These are phyloP conservation scores for Laticauda colubrina DNA, from an alignment of 2,113 vertebrate species.

Conservation along the genomic window DNA sequence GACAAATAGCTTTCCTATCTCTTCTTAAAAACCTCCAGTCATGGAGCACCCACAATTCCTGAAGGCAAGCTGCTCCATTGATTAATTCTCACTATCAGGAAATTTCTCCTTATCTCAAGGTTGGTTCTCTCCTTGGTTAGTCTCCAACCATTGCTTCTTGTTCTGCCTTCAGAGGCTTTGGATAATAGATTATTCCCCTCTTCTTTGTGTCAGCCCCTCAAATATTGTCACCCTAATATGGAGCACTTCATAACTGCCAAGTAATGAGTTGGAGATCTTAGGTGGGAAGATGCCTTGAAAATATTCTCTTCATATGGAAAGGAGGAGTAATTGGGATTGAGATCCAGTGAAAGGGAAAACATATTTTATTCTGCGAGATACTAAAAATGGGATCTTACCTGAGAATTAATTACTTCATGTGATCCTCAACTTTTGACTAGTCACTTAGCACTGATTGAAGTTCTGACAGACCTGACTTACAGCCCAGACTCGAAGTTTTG, in stretches of 20 bases:
- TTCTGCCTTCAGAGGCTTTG: not conserved
- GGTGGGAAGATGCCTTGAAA: conserved; percentile 38
- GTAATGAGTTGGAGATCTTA: conserved; percentile 19
- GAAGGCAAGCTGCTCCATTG: not conserved
- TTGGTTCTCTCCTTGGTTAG: not conserved
- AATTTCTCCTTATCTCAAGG: not conserved
- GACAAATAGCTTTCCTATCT: not conserved
- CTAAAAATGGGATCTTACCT: conserved; percentile 24
- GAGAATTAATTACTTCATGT: too few relatives aligned
- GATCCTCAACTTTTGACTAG: too few relatives aligned
- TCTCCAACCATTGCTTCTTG: not conserved
- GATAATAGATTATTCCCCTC: not conserved
- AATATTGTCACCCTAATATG: not conserved
- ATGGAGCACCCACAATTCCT: not conserved
- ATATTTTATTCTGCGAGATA: conserved; percentile 29
- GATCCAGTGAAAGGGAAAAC: conserved; percentile 25
- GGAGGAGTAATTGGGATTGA: not conserved
- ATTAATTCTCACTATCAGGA: not conserved
- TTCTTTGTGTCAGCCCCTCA: not conserved
- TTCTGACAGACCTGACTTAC: too few relatives aligned
- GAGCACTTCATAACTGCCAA: conserved; percentile 50
- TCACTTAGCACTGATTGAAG: too few relatives aligned
- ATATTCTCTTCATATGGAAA: conserved; percentile 38
- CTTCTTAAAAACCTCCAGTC: not conserved
- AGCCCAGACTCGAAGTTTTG: too few relatives aligned